Base-by-base conservation (phyloP, 2,113 vertebrate genomes). In the Actenoides lindsayi region DNA sequence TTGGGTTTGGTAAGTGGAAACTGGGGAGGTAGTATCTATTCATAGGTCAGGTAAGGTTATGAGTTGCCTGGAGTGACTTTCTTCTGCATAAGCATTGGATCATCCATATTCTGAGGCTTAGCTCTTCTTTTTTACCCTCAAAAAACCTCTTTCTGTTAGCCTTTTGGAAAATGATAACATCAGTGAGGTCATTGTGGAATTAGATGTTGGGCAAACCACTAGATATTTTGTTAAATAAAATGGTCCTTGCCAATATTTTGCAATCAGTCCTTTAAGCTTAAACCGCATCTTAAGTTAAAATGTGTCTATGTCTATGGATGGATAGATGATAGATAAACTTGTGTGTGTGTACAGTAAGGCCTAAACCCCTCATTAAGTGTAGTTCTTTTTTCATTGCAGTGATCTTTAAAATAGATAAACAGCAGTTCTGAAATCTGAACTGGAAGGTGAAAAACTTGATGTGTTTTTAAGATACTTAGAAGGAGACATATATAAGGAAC, bases 381-480 rank as follows among this genome's bases (percentile, higher is more conserved):
- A 69, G 84, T 33, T 91, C 31, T 57, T 77, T 85, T 91, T 93
- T 75, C 78, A 70, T 69, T 77, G 87, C 64, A 87, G 68, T 84
- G 53, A 92, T 89, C 87, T 96, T 95, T 94, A 94, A 94, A 97
- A 89, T 33, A 93, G 94, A 93, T 80, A 96, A 94, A 96, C 83
- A 85, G 41, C 59, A 80, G 51, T 82, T 91, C 85, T 94, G 96
- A 96, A 96, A 94, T 94, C 70, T 63, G 64, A 91, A 94, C 96
- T 33, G 21, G 89, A 90, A 70, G 69, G 90, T 79, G 16, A 94
- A 88, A 98, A 98, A 91, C 86, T 95, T 97, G 90, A 97, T 97
- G 90, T 97, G 95, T 97, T 98, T 98, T 98, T 98, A 97, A 97
- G 87, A 92, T 96, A 97, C 94, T 96, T 93, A 30, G 20, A 59